Evolutionary conservation across 1,140 invertebrate species (phyloP), one percentile per base, ranked within the genome.

Genomic region (Sesamia nonagrioides): DNA sequence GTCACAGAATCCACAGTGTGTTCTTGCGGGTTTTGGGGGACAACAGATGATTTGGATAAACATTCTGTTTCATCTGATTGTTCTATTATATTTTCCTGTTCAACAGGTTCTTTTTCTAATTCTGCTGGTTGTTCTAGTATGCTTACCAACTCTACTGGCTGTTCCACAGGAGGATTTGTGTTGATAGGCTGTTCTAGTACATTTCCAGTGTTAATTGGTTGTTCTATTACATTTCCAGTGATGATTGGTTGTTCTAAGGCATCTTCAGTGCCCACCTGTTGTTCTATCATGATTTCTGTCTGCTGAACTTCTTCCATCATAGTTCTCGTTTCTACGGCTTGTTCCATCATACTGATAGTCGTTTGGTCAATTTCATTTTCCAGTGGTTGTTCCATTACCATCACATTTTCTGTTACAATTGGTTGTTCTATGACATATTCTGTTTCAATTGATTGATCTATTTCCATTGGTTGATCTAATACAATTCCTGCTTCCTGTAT

Each of bases 351-450:
- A 54, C n/a, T 54, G 54, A 18, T n/a, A 33, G 60, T 21, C 45
- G 54, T 73, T 40, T 50, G 45, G 11, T n/a, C 45, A 3, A 61
- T 78, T 54, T 68, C 48, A 40, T 37, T 68, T 69, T 69, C 54
- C 61, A 6, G 37, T 4, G 27, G 33, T 42, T 42, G 27, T 21
- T 58, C 54, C 11, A 84, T 73, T 76, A 83, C 80, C 21, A 85
- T 76, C 69, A 82, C 80, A 52, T 77, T 37, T 61, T 60, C 21
- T 17, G 27, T 11, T 52, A 63, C 33, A 17, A 48, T 8, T 48
- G 27, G 50, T 40, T 40, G 60, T 37, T 37, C 60, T 33, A 76
- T 8, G 17, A 37, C 15, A 73, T 77, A 18, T 80, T 74, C 35
- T 45, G 37, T 33, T 61, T 11, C 27, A 40, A 27, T 18, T 45